Conservation (phyloP, 1,140 invertebrate species). For the Atta cephalotes region DNA sequence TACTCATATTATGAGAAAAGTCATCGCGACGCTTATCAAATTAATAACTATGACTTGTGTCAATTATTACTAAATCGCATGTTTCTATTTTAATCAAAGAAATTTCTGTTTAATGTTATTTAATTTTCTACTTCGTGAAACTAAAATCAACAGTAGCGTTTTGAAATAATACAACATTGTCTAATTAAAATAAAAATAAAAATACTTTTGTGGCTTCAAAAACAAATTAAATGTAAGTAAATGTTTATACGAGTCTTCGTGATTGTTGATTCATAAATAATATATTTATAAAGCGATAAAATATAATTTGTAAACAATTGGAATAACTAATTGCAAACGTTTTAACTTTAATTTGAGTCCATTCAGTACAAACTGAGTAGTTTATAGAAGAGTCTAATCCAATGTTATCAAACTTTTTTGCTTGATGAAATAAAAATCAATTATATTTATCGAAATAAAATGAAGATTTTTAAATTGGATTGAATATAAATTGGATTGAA, state of each 20-base stretch:
- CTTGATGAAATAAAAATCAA: neutral
- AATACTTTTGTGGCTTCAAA: no score
- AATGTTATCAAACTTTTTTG: neutral
- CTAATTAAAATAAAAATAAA: neutral
- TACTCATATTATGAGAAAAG: slow-evolving; percentile 14
- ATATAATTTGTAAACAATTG: no score
- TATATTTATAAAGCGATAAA: no score
- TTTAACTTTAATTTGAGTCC: no score
- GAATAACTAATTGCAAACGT: no score
- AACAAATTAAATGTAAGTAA: no score
- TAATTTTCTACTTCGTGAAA: neutral
- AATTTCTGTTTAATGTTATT: neutral
- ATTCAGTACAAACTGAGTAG: no score
- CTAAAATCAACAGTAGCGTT: neutral
- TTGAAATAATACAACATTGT: neutral
- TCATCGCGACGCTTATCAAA: neutral
- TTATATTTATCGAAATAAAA: neutral
- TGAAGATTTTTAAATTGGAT: no score
- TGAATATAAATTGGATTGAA: neutral
- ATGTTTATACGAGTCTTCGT: no score
- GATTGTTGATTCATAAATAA: no score
- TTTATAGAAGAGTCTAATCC: no score
- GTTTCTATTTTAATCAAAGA: neutral
- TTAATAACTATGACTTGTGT: neutral
- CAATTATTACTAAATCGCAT: slow-evolving; percentile 1